Base-by-base conservation (phyloP, 64 coral and sea anemone genomes). In the Exaiptasia diaphana region DNA sequence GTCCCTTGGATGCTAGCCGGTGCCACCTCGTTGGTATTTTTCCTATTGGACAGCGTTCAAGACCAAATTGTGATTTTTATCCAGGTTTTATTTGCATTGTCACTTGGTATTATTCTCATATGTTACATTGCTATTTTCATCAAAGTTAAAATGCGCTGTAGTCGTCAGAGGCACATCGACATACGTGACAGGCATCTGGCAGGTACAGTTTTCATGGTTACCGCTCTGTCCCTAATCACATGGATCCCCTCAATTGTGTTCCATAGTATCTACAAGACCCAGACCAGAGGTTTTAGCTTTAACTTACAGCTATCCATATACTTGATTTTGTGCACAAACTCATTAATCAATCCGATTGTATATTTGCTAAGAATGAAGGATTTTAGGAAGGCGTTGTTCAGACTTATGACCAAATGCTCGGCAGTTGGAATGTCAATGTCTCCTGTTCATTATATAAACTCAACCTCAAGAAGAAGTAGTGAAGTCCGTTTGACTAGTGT, bases 321-420 rank as follows among this genome's bases (percentile, higher is more conserved):
- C 28, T 73, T 73, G 20, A 73, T 73, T 24, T 35, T 35, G 15
- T 38, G 44, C 13, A 49, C 23, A 23, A 73, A 73, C 39, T 73
- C 69, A 30, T 18, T 73, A 12, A 17, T 41, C 9, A 73, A 73
- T 6, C 69, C 69, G 39, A 23, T 73, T 1, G 38, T 73, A 44
- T 73, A 49, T 46, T 35, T 15, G 29, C 38, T 73, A 14, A 73
- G 69, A 32, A 73, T 73, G 69, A 46, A 48, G 20, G 69, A 73
- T 27, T 73, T 73, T 32, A 73, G 69, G 17, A 73, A 32, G 44
- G 69, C 38, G 14, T 22, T 73, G 14, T 25, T 43, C 15, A 73
- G 33, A 37, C 38, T 73, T 26, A 7, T 73, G 15, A 65, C 61
- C 15, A 26, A 28, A 35, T 65, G 61, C 38, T 5, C 38, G 61